These are phyloP conservation scores for Catocala nupta DNA, from an alignment of 2,888 invertebrate species.

Conservation along the genomic window DNA sequence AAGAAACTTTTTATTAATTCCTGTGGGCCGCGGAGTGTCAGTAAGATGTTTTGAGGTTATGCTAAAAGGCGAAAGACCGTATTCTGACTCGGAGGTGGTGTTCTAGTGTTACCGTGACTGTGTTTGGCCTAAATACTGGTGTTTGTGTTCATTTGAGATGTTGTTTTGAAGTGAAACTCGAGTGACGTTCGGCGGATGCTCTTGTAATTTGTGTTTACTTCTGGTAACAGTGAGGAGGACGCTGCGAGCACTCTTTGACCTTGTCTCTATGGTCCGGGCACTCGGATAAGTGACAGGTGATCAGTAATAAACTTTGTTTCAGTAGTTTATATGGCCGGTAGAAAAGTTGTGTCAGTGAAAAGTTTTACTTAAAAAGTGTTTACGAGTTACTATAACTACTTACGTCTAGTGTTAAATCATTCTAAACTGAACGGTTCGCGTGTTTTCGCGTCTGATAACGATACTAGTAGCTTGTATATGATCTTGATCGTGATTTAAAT, in stretches of 20 bases:
- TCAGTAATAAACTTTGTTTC: slow-evolving; percentile 69
- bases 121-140: slow-evolving; percentile 60
- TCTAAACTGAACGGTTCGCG: slow-evolving; percentile 15
- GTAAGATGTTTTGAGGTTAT: slow-evolving; percentile 88
- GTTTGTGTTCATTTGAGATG: slow-evolving; percentile 76
- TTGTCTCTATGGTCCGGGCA: slow-evolving; percentile 66
- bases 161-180: slow-evolving; percentile 84
- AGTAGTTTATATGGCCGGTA: slow-evolving; percentile 67
- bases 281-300: slow-evolving; percentile 70
- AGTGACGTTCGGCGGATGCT: slow-evolving; percentile 80
- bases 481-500: slow-evolving; percentile 12
- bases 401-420: slow-evolving; percentile 37
- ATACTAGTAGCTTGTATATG: slow-evolving; percentile 20
- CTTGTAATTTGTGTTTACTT: slow-evolving; percentile 85
- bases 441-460: slow-evolving; percentile 21
- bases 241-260: slow-evolving; percentile 70
- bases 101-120: slow-evolving; percentile 66
- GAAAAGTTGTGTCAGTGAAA: slow-evolving; percentile 79
- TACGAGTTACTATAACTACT: slow-evolving; percentile 65
- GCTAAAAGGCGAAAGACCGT: slow-evolving; percentile 77
- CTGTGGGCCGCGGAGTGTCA: slow-evolving; percentile 87
- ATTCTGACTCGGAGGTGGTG: slow-evolving; percentile 70
- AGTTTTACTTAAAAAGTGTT: slow-evolving; percentile 78
- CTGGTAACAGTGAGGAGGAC: slow-evolving; percentile 73
- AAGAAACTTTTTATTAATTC: slow-evolving; percentile 89